Evolutionary conservation across 2,113 vertebrate genomes (phyloP), one percentile per base, ranked within the genome.

Genomic region (Percina caprodes): DNA sequence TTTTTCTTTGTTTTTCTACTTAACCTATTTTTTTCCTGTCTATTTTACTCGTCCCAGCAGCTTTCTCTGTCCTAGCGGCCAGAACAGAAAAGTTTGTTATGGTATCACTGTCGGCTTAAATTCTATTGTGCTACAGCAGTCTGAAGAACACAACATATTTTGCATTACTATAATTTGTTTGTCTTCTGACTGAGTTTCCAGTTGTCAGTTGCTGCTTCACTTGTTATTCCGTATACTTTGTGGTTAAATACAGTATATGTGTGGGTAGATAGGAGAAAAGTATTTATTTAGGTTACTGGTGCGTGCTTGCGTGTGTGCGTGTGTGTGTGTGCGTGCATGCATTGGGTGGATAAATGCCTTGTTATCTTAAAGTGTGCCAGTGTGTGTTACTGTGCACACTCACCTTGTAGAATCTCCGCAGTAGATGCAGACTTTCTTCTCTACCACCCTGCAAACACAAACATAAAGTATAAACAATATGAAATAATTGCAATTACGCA

Each of bases 321-420:
- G 12, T 6, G 2, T 4, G n/a, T 49, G 35, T 16, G 10, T 62
- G 24, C 18, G 56, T 21, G 65, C n/a, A n/a, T 45, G 24, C 21
- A 52, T 2, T 59, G 5, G 52, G 35, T 15, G 13, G 58, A 62
- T 13, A 33, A 24, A 2, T 14, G 13, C 24, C 33, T 24, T 6
- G 10, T 19, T n/a, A 6, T 33, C 11, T 6, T 21, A 30, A 33
- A 52, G n/a, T n/a, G n/a, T n/a, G n/a, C n/a, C n/a, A n/a, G 33
- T 26, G 45, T 69, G 62, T 16, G 61, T 62, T 24, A 3, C 4
- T 66, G 62, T 46, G 6, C 13, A 42, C 8, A 60, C 90, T 87
- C 91, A 96, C 98, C 96, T 98, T 99, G 88, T 99, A 99, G 88
- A 99, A 99, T 56, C 96, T 93, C 19, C 98, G 95, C 0, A 98